A percentile compares a stretch with the other conserved stretches of the same genome.
Conservation (phyloP, 2,797 vertebrate species). For the Ispidina lecontei region DNA sequence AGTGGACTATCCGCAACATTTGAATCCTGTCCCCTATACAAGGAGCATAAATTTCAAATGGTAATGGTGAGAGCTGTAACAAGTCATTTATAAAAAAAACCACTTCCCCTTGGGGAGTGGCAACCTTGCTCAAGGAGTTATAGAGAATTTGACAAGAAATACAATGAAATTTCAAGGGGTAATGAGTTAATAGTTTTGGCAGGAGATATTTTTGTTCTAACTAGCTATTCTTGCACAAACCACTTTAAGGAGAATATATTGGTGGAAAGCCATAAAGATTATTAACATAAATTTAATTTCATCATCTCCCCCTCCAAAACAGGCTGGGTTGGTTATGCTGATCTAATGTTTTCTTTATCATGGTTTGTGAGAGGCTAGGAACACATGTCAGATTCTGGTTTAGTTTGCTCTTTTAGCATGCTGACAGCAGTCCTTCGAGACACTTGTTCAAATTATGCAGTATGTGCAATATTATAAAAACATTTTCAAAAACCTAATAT, state of each 20-base stretch:
- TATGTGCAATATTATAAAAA: neutral
- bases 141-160: neutral
- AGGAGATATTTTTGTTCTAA: neutral
- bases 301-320: neutral
- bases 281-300: constrained; percentile 26
- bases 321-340: neutral
- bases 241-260: neutral
- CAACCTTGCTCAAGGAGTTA: neutral
- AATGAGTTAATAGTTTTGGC: neutral
- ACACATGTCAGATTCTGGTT: neutral
- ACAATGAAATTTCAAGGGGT: neutral
- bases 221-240: neutral
- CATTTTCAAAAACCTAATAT: neutral
- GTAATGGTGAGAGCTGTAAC: neutral
- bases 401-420: neutral
- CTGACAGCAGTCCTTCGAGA: neutral
- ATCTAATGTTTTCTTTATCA: neutral
- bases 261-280: neutral
- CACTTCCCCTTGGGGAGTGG: neutral
- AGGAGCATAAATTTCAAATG: neutral
- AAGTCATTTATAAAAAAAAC: neutral
- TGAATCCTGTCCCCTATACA: neutral
- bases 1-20: neutral
- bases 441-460: neutral
- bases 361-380: neutral